These are phyloP conservation scores for Horisme vitalbata DNA, from an alignment of 2,888 invertebrate species.

Conservation along the genomic window DNA sequence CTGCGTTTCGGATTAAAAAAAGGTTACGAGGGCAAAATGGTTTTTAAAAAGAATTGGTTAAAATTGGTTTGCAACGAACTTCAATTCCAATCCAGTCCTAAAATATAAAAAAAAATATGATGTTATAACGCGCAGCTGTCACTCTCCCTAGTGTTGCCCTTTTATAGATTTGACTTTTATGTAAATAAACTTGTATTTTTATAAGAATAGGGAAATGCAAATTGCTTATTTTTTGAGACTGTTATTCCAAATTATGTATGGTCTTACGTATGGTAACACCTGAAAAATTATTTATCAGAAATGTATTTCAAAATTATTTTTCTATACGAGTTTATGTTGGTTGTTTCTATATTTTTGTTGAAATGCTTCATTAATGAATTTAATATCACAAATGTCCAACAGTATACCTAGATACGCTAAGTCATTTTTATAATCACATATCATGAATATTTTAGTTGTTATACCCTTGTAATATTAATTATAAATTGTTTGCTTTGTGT, in stretches of 20 bases:
- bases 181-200: slow-evolving; percentile 71
- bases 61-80: no score
- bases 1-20: no score
- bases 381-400: slow-evolving; percentile 52
- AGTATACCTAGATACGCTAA: slow-evolving; percentile 59
- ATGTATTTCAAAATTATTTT: slow-evolving; percentile 73
- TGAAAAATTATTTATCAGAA: slow-evolving; percentile 62
- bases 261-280: slow-evolving; percentile 50
- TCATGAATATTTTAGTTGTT: slow-evolving; percentile 76
- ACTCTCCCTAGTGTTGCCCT: no score
- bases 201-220: slow-evolving; percentile 59
- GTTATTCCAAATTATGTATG: slow-evolving; percentile 66
- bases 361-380: slow-evolving; percentile 43
- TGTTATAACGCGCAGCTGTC: no score
- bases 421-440: slow-evolving; percentile 77
- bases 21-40: no score
- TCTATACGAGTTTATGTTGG: slow-evolving; percentile 64
- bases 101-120: no score
- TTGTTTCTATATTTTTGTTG: slow-evolving; percentile 60
- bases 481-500: slow-evolving; percentile 76
- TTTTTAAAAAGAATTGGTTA: no score
- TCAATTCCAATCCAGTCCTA: no score
- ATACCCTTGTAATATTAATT: slow-evolving; percentile 61
- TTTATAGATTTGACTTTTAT: slow-evolving; percentile 57
- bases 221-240: slow-evolving; percentile 78